Evolutionary conservation across 1,140 invertebrate genomes (phyloP).

Genomic region (Propsilocerus akamusi): DNA sequence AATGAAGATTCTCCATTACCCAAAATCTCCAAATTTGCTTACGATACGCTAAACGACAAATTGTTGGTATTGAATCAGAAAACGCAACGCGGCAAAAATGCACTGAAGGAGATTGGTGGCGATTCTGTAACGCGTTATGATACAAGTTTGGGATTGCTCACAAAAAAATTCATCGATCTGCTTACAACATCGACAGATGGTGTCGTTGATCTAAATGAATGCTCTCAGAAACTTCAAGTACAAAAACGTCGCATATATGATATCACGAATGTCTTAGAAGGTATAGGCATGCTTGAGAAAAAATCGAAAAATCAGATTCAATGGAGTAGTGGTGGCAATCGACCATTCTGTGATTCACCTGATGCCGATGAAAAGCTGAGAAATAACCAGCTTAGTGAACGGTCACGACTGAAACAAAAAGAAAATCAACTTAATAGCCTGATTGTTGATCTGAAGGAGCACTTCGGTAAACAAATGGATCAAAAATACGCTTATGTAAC

Average conservation of each 20-base stretch:
- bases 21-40: neutral
- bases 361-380: slow-evolving; percentile 12
- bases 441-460: slow-evolving; percentile 43
- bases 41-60: neutral
- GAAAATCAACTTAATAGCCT: slow-evolving; percentile 50
- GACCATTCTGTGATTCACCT: neutral
- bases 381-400: slow-evolving; percentile 27
- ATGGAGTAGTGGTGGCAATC: slow-evolving; percentile 50
- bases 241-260: slow-evolving; percentile 98
- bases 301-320: slow-evolving; percentile 81
- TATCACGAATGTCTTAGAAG: slow-evolving; percentile 98
- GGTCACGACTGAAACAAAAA: slow-evolving; percentile 41
- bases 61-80: neutral
- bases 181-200: slow-evolving; percentile 91
- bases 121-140: slow-evolving; percentile 43
- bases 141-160: slow-evolving; percentile 89
- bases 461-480: slow-evolving; percentile 32
- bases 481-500: slow-evolving; percentile 60
- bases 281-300: slow-evolving; percentile 96
- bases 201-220: slow-evolving; percentile 90
- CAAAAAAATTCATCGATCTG: slow-evolving; percentile 86
- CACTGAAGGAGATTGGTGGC: neutral
- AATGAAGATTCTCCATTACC: slow-evolving; percentile 1
- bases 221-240: slow-evolving; percentile 82
- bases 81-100: neutral